Conservation (phyloP, 2,888 invertebrate genomes). For the Stratiomys singularior region DNA sequence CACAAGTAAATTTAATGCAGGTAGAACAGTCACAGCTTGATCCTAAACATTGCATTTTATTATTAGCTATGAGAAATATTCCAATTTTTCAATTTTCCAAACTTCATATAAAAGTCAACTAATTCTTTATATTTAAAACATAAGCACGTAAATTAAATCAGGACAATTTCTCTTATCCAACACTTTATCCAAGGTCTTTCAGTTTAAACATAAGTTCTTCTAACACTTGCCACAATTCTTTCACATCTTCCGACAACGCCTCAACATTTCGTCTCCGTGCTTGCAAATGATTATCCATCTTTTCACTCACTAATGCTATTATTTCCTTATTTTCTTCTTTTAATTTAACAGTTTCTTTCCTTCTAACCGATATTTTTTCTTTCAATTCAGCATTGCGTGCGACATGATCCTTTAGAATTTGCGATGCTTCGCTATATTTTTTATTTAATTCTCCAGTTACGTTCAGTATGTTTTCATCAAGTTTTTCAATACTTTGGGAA, state of each 20-base stretch:
- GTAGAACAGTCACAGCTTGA: too few species aligned
- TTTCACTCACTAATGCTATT: background rate
- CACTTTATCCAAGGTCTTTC: constrained; percentile 32
- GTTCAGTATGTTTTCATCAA: constrained; percentile 38
- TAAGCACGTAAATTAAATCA: background rate
- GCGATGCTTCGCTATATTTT: background rate
- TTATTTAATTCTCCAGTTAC: background rate
- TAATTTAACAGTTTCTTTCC: background rate
- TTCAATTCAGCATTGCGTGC: background rate
- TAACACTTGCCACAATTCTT: constrained; percentile 1
- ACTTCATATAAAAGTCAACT: too few species aligned
- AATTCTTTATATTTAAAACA: too few species aligned
- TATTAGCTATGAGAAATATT: too few species aligned
- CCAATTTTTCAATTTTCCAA: too few species aligned
- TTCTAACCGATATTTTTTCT: background rate
- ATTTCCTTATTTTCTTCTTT: constrained; percentile 35
- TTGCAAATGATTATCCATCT: background rate
- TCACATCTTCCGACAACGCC: background rate
- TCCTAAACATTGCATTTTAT: too few species aligned
- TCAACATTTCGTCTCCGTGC: background rate
- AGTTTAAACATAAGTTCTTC: constrained; percentile 32
- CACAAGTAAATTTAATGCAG: too few species aligned
- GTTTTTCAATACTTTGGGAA: constrained; percentile 10
- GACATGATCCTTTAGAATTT: background rate
- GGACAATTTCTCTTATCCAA: too few species aligned